Evolutionary conservation across 2,113 vertebrate species (phyloP), one percentile per base, ranked within the genome.

Genomic region (Microtus montanus): DNA sequence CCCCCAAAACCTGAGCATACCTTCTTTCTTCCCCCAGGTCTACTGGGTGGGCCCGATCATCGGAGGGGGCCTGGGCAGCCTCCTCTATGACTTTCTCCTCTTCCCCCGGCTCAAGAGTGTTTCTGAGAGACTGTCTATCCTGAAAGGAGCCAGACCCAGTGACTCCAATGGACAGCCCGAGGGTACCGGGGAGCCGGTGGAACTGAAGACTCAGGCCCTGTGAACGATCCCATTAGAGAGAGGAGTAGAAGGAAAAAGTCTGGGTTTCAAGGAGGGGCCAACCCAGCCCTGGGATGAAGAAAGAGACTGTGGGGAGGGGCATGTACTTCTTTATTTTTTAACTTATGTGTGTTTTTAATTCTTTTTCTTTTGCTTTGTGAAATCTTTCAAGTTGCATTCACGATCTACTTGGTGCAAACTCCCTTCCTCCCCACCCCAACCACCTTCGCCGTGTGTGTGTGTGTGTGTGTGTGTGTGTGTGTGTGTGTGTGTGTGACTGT

Each of bases 31-130:
- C 58, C 96, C 93, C 38, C 98, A 99, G 99, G 99, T 99, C 86
- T 99, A 99, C 98, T 99, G 99, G 99, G 99, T 99, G 4, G 99
- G 99, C 49, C 99, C 99, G 20, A 98, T 99, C 98, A 99, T 99
- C 82, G 99, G 99, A 49, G 99, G 98, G 10, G 98, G 98, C 77
- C 97, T 99, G 97, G 99, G 98, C 7, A 99, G 99, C 70, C 97
- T 99, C 74, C 97, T 99, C 64, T 99, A 99, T 22, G 99, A 99
- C 95, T 99, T 99, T 98, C 98, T 99, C 96, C 98, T 99, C 97
- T 99, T 99, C 97, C 99, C 99, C 66, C 99, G 99, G 96, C 98
- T 99, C 98, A 98, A 99, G 93, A 98, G 98, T 96, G 96, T 99
- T 89, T 99, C 99, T 30, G 99, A 99, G 98, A 99, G 99, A 97